Evolutionary conservation across 2,113 vertebrate genomes (phyloP).

Genomic region (Alexandromys fortis): DNA sequence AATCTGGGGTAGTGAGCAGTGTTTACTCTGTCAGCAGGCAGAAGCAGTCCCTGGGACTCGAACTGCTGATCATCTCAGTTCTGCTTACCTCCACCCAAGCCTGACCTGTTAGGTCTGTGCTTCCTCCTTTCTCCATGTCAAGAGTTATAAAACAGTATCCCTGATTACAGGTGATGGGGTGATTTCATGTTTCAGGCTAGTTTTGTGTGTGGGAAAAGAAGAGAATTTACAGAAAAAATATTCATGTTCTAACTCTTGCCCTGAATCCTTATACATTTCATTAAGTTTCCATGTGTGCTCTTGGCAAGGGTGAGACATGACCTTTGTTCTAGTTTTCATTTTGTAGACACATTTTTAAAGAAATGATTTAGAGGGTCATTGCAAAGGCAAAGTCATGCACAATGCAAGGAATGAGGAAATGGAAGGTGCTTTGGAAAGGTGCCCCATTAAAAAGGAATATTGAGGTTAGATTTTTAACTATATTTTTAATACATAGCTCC

Average conservation of each 20-base stretch:
- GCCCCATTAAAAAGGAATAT: background rate
- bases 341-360: background rate
- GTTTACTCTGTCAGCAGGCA: background rate
- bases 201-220: slow-evolving; percentile 22
- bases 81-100: too few relatives aligned
- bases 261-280: background rate
- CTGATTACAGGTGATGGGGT: background rate
- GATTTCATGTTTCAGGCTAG: background rate
- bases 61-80: background rate
- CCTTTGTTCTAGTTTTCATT: background rate
- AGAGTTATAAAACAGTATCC: background rate
- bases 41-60: background rate
- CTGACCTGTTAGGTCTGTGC: background rate
- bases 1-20: background rate
- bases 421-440: background rate
- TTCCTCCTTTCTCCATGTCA: background rate
- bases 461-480: background rate
- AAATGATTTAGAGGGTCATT: background rate
- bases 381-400: background rate
- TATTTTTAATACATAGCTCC: background rate
- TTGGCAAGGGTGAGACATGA: background rate
- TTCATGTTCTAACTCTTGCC: background rate
- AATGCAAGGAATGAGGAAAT: background rate
- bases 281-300: background rate
- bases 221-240: background rate